Percentiles rank a stretch among this genome's conserved stretches.
These are phyloP conservation scores for Laothoe populi DNA, from an alignment of 2,888 invertebrate species.

Conservation along the genomic window DNA sequence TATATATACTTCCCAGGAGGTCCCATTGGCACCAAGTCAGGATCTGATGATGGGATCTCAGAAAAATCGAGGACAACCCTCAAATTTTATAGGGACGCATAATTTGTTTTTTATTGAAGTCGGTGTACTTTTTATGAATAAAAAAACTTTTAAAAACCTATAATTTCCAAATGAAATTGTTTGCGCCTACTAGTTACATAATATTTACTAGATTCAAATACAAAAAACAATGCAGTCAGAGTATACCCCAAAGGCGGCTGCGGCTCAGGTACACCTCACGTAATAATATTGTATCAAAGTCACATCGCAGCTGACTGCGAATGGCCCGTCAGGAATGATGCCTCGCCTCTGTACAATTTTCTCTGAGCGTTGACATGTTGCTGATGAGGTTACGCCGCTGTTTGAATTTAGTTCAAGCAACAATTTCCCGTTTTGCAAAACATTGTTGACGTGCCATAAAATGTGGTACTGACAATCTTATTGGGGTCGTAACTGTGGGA, in stretches of 20 bases:
- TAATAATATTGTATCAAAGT: conserved; percentile 53
- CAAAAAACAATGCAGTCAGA: conserved; percentile 11
- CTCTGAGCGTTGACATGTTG: conserved; percentile 46
- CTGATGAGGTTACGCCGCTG: conserved; percentile 41
- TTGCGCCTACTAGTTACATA: background rate
- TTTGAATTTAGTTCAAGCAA: conserved; percentile 39
- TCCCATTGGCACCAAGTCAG: too few relatives aligned
- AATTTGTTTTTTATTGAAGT: too few relatives aligned
- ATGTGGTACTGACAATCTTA: conserved; percentile 6
- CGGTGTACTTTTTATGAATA: too few relatives aligned
- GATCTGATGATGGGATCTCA: too few relatives aligned
- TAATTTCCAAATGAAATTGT: background rate
- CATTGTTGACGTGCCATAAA: conserved; percentile 19
- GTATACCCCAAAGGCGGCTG: conserved; percentile 29
- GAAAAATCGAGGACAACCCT: too few relatives aligned
- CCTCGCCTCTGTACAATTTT: conserved; percentile 46
- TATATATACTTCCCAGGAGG: too few relatives aligned
- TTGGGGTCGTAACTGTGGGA: conserved; percentile 9
- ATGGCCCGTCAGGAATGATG: conserved; percentile 40
- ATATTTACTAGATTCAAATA: background rate
- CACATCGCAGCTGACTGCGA: conserved; percentile 38
- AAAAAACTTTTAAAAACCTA: background rate
- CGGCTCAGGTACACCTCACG: conserved; percentile 40
- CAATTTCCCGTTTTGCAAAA: conserved; percentile 33
- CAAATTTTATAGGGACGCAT: too few relatives aligned